Evolutionary conservation across 1,140 invertebrate genomes (phyloP), one percentile per base, ranked within the genome.

Genomic region (Bursaphelenchus mucronatus): DNA sequence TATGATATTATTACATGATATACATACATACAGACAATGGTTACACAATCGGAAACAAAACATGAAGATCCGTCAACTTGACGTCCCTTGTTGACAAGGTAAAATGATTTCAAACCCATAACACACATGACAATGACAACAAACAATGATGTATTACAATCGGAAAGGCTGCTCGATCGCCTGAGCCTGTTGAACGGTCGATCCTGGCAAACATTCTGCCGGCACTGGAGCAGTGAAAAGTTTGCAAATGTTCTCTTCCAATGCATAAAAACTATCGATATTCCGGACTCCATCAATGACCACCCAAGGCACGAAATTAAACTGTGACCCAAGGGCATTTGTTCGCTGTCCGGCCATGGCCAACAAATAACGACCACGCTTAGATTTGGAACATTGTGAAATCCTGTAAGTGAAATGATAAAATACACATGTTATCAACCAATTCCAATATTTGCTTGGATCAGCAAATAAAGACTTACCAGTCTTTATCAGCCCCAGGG

Each of bases 291-390:
- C 78, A 47, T 80, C 61, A 11, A 80, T 58, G 43, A 81, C 67
- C 15, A 81, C 73, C 78, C 78, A 80, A n/a, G 78, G 78, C 43
- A 80, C 78, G 61, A 80, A 80, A 51, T 73, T 71, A 11, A 80
- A 63, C 40, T 43, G 39, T 39, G 61, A 56, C 5, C 61, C 61
- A 3, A 79, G 53, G 9, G 58, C 56, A 21, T 55, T 68, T 3
- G 77, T 79, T 52, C 65, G 57, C 5, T 69, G 44, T 4, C 78
- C 78, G 15, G 78, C 69, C 3, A 78, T 54, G 17, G 75, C 77
- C 0, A 78, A 58, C 19, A 80, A 62, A 17, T 64, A 64, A 6
- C 79, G 75, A 8, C 79, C 78, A 39, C 65, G 66, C 17, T 59
- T 55, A 0, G 67, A 59, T 13, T 55, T 64, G 17, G 78, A 67